These are phyloP conservation scores for Erebia palarica DNA, from an alignment of 2,888 invertebrate genomes.

Conservation along the genomic window DNA sequence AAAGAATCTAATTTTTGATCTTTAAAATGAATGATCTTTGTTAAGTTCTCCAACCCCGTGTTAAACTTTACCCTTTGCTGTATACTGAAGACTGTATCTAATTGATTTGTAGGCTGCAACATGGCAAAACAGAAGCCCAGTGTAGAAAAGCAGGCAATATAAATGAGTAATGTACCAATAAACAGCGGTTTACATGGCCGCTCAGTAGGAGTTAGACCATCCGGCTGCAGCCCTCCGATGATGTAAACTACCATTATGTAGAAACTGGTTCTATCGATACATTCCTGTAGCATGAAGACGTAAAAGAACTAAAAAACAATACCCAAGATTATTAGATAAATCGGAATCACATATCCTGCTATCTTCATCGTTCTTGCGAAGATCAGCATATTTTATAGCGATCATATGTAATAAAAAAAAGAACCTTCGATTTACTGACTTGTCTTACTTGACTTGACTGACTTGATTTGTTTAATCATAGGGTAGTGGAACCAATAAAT, in stretches of 20 bases:
- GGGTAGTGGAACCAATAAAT: no score
- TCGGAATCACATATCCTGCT: constrained; percentile 1
- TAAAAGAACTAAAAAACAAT: constrained; percentile 16
- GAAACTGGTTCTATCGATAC: constrained; percentile 23
- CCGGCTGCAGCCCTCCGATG: constrained; percentile 20
- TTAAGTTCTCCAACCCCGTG: not conserved
- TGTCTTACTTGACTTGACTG: not conserved
- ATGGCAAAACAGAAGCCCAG: constrained; percentile 29
- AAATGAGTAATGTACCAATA: constrained; percentile 52
- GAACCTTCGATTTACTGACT: not conserved
- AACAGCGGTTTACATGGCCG: constrained; percentile 44
- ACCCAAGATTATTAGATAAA: constrained; percentile 2
- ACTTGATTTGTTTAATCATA: no score
- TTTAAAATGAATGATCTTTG: not conserved
- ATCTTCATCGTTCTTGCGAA: not conserved
- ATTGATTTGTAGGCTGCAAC: constrained; percentile 27
- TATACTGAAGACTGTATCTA: constrained; percentile 22
- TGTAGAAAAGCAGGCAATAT: constrained; percentile 49
- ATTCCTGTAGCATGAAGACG: constrained; percentile 17
- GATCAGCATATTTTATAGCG: not conserved
- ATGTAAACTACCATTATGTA: constrained; percentile 24
- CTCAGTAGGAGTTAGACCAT: constrained; percentile 30
- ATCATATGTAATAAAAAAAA: constrained; percentile 4
- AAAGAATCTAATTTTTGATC: no score
- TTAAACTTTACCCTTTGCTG: constrained; percentile 10